Evolutionary conservation across 2,888 invertebrate species (phyloP).

Genomic region (Chrysolina americana): DNA sequence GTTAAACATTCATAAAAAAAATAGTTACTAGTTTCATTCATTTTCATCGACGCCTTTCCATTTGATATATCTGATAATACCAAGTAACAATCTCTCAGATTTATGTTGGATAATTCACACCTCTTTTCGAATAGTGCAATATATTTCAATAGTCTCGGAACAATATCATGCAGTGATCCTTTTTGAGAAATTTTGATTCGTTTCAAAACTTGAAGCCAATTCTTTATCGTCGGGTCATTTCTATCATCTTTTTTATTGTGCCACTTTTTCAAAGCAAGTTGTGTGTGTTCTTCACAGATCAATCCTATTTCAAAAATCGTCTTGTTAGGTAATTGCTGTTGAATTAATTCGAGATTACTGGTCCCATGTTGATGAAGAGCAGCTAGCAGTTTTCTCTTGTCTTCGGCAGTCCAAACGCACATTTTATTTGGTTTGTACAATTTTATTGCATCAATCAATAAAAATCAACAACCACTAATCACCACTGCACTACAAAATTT

Average conservation of each 20-base stretch:
- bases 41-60: conserved; percentile 46
- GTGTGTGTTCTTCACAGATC: conserved; percentile 59
- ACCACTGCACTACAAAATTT: too few species aligned
- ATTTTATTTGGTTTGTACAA: conserved; percentile 5
- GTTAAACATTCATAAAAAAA: conserved; percentile 52
- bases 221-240: conserved; percentile 57
- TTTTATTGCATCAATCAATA: too few species aligned
- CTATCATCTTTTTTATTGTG: conserved; percentile 25
- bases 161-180: conserved; percentile 51
- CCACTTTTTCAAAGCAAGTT: conserved; percentile 50
- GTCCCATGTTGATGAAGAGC: conserved; percentile 60
- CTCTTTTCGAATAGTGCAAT: conserved; percentile 63
- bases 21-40: conserved; percentile 47
- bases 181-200: conserved; percentile 42
- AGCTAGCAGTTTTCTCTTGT: conserved; percentile 58
- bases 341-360: conserved; percentile 57
- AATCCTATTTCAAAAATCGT: conserved; percentile 57
- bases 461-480: neutral
- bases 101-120: conserved; percentile 48
- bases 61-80: conserved; percentile 49
- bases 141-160: conserved; percentile 64
- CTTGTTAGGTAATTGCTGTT: conserved; percentile 59
- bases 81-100: conserved; percentile 55
- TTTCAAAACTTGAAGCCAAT: conserved; percentile 61
- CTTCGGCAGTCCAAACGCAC: conserved; percentile 56